Conservation (phyloP, 1,140 invertebrate species). For the Aphidius gifuensis region DNA sequence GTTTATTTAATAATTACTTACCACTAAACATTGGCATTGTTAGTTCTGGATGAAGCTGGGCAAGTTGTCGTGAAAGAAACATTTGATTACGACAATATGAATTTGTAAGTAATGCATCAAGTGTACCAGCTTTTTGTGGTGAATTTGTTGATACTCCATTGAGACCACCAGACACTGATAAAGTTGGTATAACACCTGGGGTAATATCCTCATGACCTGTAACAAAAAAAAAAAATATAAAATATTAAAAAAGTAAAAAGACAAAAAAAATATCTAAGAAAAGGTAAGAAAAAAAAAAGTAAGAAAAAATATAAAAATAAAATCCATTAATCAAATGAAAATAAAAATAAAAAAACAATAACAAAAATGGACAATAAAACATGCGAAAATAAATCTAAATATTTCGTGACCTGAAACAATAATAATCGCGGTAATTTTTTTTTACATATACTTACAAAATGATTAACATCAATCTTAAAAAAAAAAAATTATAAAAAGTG, state of each 20-base stretch:
- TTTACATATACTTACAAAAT: too few species aligned
- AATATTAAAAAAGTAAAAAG: neutral
- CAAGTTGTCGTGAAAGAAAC: conserved; percentile 86
- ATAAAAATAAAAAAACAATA: conserved; percentile 16
- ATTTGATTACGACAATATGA: conserved; percentile 90
- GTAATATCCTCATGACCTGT: too few species aligned
- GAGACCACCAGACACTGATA: neutral
- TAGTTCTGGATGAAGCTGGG: conserved; percentile 90
- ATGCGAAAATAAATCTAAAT: conserved; percentile 30
- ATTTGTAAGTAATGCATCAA: conserved; percentile 80
- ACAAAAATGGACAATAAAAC: conserved; percentile 34
- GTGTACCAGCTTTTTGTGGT: conserved; percentile 60
- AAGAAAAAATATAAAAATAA: too few species aligned
- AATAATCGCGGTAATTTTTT: neutral
- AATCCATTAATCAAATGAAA: too few species aligned
- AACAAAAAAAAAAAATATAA: too few species aligned
- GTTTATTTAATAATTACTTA: conserved; percentile 47
- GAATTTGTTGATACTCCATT: conserved; percentile 26
- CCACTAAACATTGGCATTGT: conserved; percentile 99
- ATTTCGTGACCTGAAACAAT: conserved; percentile 60
- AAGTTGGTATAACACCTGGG: too few species aligned
- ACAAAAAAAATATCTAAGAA: too few species aligned
- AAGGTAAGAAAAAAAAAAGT: too few species aligned
- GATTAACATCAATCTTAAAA: too few species aligned
- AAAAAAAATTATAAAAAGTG: too few species aligned